These are phyloP conservation scores for Dasyornis broadbenti DNA, from an alignment of 2,113 vertebrate genomes.

Conservation along the genomic window DNA sequence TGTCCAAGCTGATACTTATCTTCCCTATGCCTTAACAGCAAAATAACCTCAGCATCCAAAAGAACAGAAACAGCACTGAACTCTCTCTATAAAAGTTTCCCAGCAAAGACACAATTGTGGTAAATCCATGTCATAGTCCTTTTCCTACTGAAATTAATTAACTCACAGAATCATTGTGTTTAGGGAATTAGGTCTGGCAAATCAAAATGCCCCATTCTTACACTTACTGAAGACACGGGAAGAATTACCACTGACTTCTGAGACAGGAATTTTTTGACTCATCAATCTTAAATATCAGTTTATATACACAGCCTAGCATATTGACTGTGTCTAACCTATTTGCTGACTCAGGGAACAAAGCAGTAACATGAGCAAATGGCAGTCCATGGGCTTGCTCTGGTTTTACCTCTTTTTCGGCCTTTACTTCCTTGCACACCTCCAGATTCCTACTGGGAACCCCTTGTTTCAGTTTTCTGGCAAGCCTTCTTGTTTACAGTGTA, in stretches of 20 bases:
- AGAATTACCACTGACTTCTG: neutral
- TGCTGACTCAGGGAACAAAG: neutral
- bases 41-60: neutral
- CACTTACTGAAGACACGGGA: neutral
- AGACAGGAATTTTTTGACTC: neutral
- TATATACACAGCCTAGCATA: neutral
- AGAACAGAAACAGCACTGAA: neutral
- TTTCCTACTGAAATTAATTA: neutral
- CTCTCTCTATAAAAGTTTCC: neutral
- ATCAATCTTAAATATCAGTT: neutral
- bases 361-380: neutral
- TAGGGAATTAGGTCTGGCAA: neutral
- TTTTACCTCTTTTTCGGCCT: neutral
- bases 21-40: neutral
- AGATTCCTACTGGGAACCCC: neutral
- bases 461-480: neutral
- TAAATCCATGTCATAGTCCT: neutral
- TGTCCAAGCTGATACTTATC: neutral
- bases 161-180: neutral
- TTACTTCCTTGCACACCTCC: neutral
- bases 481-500: neutral
- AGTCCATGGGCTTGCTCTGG: neutral
- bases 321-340: neutral
- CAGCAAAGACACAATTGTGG: accelerated
- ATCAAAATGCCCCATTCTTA: neutral